These are phyloP conservation scores for Pygoscelis antarcticus DNA, from an alignment of 2,113 vertebrate species.

Conservation along the genomic window DNA sequence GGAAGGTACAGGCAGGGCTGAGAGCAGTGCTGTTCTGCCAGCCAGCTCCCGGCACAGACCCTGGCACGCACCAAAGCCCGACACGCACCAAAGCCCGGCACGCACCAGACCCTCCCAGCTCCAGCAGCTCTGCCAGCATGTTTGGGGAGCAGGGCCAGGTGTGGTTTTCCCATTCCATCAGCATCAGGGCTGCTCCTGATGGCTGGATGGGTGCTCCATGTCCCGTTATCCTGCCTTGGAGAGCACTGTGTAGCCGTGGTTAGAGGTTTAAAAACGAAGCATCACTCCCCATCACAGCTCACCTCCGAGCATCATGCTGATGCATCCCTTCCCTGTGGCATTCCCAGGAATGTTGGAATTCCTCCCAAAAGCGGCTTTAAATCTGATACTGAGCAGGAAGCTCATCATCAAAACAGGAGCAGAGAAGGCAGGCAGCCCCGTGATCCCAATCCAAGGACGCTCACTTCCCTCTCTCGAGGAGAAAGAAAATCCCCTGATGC, in stretches of 20 bases:
- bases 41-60: neutral
- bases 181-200: neutral
- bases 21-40: neutral
- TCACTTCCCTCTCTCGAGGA: neutral
- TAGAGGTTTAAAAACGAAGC: neutral
- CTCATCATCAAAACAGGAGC: neutral
- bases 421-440: neutral
- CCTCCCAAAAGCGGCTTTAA: neutral
- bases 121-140: neutral
- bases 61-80: neutral
- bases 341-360: neutral
- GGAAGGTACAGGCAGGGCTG: neutral
- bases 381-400: neutral
- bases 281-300: neutral
- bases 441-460: neutral
- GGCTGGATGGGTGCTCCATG: neutral
- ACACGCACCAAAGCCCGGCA: neutral
- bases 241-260: fast-evolving
- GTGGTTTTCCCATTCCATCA: neutral
- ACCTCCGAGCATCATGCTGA: neutral
- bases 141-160: neutral
- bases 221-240: neutral
- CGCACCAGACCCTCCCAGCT: neutral
- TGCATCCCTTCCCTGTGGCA: neutral
- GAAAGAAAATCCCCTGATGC: neutral